Conservation (phyloP, 92 coral and sea anemone species). For the Paragorgia papillata region DNA sequence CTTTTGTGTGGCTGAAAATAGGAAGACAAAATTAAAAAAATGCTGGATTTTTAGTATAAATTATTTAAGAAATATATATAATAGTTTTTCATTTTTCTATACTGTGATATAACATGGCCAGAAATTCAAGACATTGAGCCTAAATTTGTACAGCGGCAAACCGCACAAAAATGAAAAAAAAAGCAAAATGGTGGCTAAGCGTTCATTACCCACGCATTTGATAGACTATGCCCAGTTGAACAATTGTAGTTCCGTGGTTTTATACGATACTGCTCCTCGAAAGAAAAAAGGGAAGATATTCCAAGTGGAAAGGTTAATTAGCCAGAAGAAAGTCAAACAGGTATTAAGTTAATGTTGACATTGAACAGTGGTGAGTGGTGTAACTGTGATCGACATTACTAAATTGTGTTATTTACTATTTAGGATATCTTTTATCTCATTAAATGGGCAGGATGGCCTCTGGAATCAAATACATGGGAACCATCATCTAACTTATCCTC, state of each 20-base stretch:
- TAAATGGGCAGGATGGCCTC: conserved; percentile 13
- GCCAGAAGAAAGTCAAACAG: background rate
- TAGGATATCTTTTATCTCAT: conserved; percentile 3
- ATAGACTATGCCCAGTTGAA: conserved; percentile 4
- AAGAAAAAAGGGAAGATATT: background rate
- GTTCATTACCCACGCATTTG: conserved; percentile 1
- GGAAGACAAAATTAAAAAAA: too few relatives aligned
- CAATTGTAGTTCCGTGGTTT: conserved; percentile 3
- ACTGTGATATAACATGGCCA: conserved; percentile 9
- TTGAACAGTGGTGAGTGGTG: too few relatives aligned
- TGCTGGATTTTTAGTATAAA: too few relatives aligned
- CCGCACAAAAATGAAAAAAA: background rate
- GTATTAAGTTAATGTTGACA: background rate
- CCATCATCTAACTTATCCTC: background rate
- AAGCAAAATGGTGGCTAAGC: conserved; percentile 2
- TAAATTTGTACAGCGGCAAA: background rate
- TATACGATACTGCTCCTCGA: background rate
- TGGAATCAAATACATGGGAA: conserved; percentile 7
- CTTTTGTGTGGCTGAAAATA: too few relatives aligned
- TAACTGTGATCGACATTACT: background rate
- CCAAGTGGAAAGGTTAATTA: conserved; percentile 5
- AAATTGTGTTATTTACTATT: background rate
- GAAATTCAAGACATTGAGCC: conserved; percentile 12
- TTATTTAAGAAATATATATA: too few relatives aligned
- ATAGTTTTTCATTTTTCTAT: too few relatives aligned